A percentile compares a stretch with the other conserved stretches of the same genome.
These are phyloP conservation scores for Tetraneura akinire DNA, from an alignment of 1,140 invertebrate genomes.

Conservation along the genomic window DNA sequence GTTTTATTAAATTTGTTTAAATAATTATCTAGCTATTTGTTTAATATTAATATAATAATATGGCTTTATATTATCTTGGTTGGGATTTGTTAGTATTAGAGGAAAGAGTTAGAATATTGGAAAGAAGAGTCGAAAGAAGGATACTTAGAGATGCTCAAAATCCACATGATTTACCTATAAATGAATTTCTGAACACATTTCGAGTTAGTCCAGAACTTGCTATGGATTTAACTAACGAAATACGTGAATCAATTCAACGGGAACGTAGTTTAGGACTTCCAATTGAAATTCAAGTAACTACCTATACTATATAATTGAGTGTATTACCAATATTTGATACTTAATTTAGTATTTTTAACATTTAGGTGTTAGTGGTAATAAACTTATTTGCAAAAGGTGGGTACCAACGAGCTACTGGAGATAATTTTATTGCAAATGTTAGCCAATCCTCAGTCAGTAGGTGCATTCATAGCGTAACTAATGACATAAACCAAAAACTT, in stretches of 20 bases:
- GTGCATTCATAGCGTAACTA: no score
- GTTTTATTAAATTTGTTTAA: no score
- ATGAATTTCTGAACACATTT: constrained; percentile 5
- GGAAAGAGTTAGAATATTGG: neutral
- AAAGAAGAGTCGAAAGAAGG: neutral
- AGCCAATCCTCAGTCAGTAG: constrained; percentile 27
- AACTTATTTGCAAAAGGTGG: neutral
- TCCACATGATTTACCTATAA: neutral
- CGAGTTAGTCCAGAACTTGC: neutral
- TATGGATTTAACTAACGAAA: neutral
- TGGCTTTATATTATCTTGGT: constrained; percentile 13
- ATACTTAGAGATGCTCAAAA: neutral
- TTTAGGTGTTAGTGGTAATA: neutral
- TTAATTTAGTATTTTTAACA: no score
- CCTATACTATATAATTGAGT: neutral
- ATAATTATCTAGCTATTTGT: no score
- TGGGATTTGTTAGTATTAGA: neutral
- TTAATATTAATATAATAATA: no score
- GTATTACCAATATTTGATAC: neutral
- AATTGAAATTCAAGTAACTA: neutral
- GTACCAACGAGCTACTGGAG: neutral
- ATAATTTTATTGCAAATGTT: constrained; percentile 13
- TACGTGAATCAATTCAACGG: neutral
- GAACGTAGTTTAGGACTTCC: constrained; percentile 2
- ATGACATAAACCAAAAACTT: constrained; percentile 21